Base-by-base conservation (phyloP, 1,140 invertebrate species). In the Papilio helenus region DNA sequence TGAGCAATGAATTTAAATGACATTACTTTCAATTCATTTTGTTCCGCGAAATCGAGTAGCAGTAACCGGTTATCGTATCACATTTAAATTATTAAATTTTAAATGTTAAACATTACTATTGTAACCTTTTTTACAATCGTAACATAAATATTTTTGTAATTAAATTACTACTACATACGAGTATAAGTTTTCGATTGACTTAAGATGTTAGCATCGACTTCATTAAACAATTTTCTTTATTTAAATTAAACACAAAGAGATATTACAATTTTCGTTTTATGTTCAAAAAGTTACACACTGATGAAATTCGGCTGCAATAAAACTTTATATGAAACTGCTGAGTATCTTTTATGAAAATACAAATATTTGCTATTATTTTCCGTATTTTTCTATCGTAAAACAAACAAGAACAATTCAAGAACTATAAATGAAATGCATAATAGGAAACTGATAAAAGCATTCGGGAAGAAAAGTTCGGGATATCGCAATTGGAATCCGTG, bases 371-470 rank as follows among this genome's bases (percentile, higher is more conserved):
- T 61, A 26, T 74, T 74, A 77, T 23, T 61, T 76, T 26, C 46
- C 55, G 74, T 55, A 61, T 76, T 61, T 65, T 61, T 55, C 9
- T 55, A 7, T 7, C 55, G 55, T 77, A 77, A 61, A 77, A 77
- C 76, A 61, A 77, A 77, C 51, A 77, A 77, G 76, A 77, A 77
- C 76, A 77, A 77, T 77, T 77, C 76, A 61, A 42, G 51, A 77
- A 77, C 76, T 77, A 61, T 77, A 77, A 77, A 77, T 77, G 76
- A 77, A 77, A 77, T 77, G 76, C 76, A 77, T 77, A 77, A 77
- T 77, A 61, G 42, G 55, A 77, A 77, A 77, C 76, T 77, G 55
- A 77, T 77, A 77, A 77, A 77, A 77, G 76, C 39, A 42, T 61
- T 77, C 55, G 51, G 1, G n/a, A 77, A 77, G 76, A 42, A 65